These are phyloP conservation scores for Drosophila kepulauana DNA, from an alignment of 1,140 invertebrate genomes.

Conservation along the genomic window DNA sequence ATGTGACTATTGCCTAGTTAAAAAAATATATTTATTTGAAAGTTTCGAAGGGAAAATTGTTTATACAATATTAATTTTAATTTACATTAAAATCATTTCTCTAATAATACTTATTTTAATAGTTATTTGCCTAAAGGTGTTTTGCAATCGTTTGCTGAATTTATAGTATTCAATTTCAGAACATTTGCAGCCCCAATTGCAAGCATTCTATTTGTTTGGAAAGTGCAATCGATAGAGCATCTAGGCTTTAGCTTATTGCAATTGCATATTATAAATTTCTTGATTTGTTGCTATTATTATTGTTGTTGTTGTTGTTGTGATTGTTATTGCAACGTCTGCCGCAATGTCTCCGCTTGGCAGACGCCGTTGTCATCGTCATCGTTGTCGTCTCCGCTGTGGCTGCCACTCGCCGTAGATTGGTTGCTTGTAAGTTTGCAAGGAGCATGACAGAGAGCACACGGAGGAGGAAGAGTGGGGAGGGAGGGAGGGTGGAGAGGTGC, in stretches of 20 bases:
- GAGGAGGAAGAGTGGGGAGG: not conserved
- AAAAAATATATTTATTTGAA: no score
- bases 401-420: constrained; percentile 31
- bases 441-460: constrained; percentile 10
- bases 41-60: no score
- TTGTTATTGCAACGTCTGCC: constrained; percentile 78
- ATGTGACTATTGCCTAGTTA: no score
- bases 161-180: not conserved
- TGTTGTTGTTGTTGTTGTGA: constrained; percentile 32
- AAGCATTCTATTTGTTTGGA: not conserved
- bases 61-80: no score
- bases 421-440: constrained; percentile 20
- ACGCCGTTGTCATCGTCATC: constrained; percentile 39
- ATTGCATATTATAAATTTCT: constrained; percentile 31
- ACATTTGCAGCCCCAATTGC: not conserved
- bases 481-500: not conserved
- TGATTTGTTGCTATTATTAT: constrained; percentile 31
- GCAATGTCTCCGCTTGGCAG: constrained; percentile 72
- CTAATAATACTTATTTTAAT: not conserved
- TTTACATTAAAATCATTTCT: not conserved
- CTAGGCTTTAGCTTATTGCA: constrained; percentile 2
- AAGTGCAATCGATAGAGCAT: constrained; percentile 19
- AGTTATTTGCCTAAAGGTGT: not conserved
- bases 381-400: constrained; percentile 38
- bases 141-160: not conserved